Conservation (phyloP, 2,797 vertebrate genomes). For the Labeo calbasu region DNA sequence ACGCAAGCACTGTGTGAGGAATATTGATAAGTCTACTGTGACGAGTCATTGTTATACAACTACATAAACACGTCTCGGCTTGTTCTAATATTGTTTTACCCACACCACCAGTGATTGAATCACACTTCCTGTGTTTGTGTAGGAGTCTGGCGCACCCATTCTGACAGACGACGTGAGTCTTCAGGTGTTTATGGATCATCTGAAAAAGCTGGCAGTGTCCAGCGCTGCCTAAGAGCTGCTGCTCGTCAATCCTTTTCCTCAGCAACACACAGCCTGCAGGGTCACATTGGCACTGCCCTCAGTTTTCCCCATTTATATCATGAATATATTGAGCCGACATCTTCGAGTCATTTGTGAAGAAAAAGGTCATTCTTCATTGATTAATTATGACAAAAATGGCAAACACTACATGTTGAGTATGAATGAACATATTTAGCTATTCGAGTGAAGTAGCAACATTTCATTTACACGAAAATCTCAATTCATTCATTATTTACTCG, state of each 20-base stretch:
- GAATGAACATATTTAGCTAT: not conserved
- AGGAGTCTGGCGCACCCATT: constrained; percentile 90
- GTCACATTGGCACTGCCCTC: constrained; percentile 14
- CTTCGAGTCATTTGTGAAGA: not conserved
- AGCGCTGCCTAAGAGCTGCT: constrained; percentile 84
- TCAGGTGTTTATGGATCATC: constrained; percentile 99
- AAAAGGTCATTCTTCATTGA: not conserved
- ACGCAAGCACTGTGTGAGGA: constrained; percentile 1
- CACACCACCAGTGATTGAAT: not conserved
- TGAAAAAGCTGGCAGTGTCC: constrained; percentile 97
- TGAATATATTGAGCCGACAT: constrained; percentile 7
- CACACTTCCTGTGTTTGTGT: constrained; percentile 43
- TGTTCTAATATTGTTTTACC: not conserved
- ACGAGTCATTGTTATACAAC: not conserved
- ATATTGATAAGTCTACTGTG: constrained; percentile 23
- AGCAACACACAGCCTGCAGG: constrained; percentile 16
- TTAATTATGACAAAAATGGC: not conserved
- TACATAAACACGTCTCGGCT: constrained; percentile 1
- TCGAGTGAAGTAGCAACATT: not conserved
- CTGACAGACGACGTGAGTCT: constrained; percentile 97
- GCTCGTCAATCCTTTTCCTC: not conserved
- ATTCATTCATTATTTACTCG: not conserved
- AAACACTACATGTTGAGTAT: constrained; percentile 25
- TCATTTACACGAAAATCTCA: not conserved
- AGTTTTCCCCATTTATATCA: constrained; percentile 20